These are phyloP conservation scores for Chiloscyllium punctatum DNA, from an alignment of 2,797 vertebrate genomes.

Conservation along the genomic window DNA sequence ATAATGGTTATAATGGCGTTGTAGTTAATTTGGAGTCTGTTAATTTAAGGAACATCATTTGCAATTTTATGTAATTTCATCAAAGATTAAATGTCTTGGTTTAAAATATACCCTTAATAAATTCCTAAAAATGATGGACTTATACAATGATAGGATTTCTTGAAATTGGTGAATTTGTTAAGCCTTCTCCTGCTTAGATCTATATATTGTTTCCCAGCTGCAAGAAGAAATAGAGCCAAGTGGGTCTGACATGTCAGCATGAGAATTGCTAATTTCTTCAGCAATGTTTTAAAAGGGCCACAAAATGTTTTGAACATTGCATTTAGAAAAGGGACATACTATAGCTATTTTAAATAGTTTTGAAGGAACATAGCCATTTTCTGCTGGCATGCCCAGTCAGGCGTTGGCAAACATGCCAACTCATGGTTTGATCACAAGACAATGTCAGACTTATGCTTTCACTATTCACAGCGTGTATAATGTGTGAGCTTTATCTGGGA, in stretches of 20 bases:
- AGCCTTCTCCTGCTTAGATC: not conserved
- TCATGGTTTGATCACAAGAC: not conserved
- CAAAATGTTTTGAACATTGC: not conserved
- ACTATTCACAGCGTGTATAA: not conserved
- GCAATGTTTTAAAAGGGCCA: not conserved
- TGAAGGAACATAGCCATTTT: not conserved
- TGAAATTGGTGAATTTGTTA: not conserved
- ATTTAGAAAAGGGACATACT: not conserved
- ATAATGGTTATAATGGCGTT: not conserved
- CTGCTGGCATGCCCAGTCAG: not conserved
- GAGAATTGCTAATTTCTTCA: no score
- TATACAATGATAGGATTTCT: not conserved
- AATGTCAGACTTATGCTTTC: not conserved
- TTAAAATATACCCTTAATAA: slow-evolving; percentile 2
- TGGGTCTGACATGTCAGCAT: not conserved
- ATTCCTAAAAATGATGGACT: not conserved
- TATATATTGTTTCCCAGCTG: not conserved
- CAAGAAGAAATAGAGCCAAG: not conserved
- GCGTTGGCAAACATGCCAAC: not conserved
- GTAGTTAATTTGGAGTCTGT: not conserved
- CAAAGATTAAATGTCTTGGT: not conserved
- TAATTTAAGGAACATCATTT: not conserved
- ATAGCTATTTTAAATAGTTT: slow-evolving; percentile 19
- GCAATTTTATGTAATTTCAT: not conserved
- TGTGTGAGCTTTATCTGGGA: not conserved